Percentiles rank a stretch among this genome's conserved stretches.
Evolutionary conservation across 2,113 vertebrate genomes (phyloP).

Genomic region (Catagonus wagneri): DNA sequence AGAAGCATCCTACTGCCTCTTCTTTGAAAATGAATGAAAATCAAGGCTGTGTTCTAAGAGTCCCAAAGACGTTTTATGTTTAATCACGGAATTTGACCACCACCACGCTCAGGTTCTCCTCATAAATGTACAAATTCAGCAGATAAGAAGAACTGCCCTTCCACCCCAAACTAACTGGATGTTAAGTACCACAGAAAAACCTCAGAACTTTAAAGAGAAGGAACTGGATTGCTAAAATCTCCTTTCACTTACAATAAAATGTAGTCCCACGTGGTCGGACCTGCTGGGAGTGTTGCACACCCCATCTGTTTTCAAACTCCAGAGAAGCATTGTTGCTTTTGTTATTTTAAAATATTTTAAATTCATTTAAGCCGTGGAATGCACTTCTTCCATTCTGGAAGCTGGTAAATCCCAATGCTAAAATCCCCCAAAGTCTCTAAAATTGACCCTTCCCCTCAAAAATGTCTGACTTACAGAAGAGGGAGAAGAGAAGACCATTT

Average conservation of each 20-base stretch:
- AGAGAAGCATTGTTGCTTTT: not conserved
- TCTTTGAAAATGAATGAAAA: not conserved
- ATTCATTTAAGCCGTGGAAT: conserved; percentile 36
- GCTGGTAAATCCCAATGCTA: conserved; percentile 18
- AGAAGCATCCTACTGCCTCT: not conserved
- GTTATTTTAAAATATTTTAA: conserved; percentile 55
- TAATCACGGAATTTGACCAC: not conserved
- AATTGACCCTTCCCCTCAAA: not conserved
- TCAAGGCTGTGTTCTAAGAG: not conserved
- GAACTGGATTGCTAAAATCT: not conserved
- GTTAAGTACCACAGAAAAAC: not conserved
- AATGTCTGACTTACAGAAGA: conserved; percentile 18
- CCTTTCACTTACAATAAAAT: not conserved
- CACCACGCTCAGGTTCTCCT: not conserved
- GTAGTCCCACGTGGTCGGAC: not conserved
- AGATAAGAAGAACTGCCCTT: not conserved
- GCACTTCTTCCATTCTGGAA: conserved; percentile 17
- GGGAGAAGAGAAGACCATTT: not conserved
- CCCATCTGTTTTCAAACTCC: not conserved
- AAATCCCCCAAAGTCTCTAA: not conserved
- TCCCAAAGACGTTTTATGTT: too few species aligned
- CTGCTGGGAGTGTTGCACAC: not conserved
- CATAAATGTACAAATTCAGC: not conserved
- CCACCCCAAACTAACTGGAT: not conserved
- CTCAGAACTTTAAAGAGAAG: not conserved